Conservation (phyloP, 2,113 vertebrate genomes). For the Pipra filicauda region DNA sequence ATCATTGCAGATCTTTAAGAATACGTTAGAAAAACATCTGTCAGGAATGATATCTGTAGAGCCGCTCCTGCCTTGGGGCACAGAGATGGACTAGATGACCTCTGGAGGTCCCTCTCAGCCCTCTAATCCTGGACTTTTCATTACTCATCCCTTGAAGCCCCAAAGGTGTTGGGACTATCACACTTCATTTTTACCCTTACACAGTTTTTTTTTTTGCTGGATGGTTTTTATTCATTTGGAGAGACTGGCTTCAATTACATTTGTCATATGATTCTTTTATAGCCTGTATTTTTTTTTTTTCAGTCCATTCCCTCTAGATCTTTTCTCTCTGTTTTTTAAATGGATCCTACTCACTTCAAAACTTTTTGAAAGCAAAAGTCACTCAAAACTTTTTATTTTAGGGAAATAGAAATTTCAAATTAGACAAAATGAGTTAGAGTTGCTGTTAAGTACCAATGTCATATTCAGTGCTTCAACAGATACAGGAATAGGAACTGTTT, state of each 20-base stretch:
- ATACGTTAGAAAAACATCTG: constrained; percentile 6
- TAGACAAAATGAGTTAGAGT: background rate
- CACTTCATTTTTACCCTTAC: constrained; percentile 1
- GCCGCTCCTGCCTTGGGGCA: background rate
- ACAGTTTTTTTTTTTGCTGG: background rate
- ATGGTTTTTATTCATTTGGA: background rate
- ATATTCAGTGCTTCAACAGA: background rate
- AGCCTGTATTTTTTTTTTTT: background rate
- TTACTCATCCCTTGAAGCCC: background rate
- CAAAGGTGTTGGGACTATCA: constrained; percentile 11
- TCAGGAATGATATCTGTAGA: background rate
- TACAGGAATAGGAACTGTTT: background rate
- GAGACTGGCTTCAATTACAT: background rate
- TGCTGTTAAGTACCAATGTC: background rate
- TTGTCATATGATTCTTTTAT: background rate
- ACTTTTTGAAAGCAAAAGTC: background rate
- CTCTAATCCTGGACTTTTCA: background rate
- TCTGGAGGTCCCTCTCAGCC: background rate
- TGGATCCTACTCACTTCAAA: background rate
- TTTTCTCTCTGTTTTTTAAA: background rate
- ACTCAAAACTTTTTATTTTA: background rate
- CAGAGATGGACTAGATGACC: background rate
- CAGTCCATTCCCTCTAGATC: background rate
- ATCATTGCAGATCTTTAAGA: background rate
- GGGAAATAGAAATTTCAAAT: background rate